Conservation (phyloP, 2,888 invertebrate species). For the Latrodectus hesperus region DNA sequence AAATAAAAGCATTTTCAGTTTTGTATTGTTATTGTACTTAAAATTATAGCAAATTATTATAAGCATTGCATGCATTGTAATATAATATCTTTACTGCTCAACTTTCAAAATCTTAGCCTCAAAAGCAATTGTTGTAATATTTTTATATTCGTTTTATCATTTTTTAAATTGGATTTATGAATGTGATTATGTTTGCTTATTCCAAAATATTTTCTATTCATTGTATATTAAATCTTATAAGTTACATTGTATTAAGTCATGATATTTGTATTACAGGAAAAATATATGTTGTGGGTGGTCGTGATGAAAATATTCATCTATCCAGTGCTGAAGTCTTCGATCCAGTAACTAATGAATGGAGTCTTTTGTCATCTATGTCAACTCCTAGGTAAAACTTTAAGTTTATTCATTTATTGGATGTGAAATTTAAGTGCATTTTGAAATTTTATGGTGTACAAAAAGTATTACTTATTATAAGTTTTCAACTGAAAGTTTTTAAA, state of each 20-base stretch:
- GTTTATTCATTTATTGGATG: background rate
- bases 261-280: conserved; percentile 49
- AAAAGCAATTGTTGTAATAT: too few relatives aligned
- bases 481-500: too few relatives aligned
- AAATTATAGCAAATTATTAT: too few relatives aligned
- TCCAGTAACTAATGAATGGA: conserved; percentile 75
- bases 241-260: too few relatives aligned
- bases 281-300: conserved; percentile 77
- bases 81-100: too few relatives aligned
- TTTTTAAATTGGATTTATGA: background rate
- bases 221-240: too few relatives aligned
- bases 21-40: too few relatives aligned
- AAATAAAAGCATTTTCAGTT: too few relatives aligned
- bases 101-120: too few relatives aligned
- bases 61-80: too few relatives aligned
- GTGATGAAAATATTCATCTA: conserved; percentile 77
- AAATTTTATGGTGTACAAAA: too few relatives aligned
- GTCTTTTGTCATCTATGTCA: conserved; percentile 74
- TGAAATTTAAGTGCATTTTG: background rate
- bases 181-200: background rate
- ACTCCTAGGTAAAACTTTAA: conserved; percentile 71
- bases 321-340: conserved; percentile 76
- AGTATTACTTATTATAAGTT: too few relatives aligned
- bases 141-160: conserved; percentile 5
- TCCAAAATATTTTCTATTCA: background rate